phyloP scores from a whole-genome alignment of 2,888 invertebrate species.

The Sympetrum striolatum region DNA sequence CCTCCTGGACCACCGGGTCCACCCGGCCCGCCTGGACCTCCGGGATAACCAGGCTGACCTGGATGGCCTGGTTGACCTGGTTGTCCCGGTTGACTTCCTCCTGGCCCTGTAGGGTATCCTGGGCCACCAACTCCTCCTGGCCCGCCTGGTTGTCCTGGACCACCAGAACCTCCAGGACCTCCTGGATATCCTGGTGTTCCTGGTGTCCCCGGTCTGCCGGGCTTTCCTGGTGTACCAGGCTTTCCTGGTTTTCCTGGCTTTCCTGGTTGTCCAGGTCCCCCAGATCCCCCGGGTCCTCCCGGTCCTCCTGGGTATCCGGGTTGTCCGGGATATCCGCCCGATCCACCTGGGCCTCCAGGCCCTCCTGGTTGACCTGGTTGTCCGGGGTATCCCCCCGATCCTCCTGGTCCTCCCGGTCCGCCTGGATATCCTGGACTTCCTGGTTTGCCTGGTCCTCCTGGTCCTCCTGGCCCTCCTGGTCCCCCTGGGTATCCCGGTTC shows the following conservation, averaged over 20 bases:
- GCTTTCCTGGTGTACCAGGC: conserved; percentile 51
- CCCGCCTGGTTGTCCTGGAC: conserved; percentile 52
- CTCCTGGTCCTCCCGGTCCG: conserved; percentile 48
- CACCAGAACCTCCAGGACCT: conserved; percentile 48
- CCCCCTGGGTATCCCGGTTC: conserved; percentile 49
- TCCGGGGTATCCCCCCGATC: conserved; percentile 45
- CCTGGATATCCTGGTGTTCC: conserved; percentile 56
- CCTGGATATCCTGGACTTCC: conserved; percentile 46
- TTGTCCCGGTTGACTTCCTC: conserved; percentile 46
- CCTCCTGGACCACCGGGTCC: conserved; percentile 53
- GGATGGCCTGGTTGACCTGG: conserved; percentile 53
- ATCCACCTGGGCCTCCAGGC: conserved; percentile 45
- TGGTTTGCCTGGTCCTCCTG: conserved; percentile 50
- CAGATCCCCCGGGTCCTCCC: conserved; percentile 50
- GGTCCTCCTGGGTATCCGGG: conserved; percentile 50
- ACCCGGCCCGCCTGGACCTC: conserved; percentile 52
- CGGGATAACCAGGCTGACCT: conserved; percentile 48
- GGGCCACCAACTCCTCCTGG: conserved; percentile 53
- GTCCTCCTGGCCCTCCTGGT: conserved; percentile 45
- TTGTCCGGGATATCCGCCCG: conserved; percentile 49
- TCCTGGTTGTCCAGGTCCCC: conserved; percentile 58
- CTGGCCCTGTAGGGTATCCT: conserved; percentile 50
- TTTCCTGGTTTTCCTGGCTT: conserved; percentile 52
- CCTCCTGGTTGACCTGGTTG: conserved; percentile 45
- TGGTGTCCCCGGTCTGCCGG: conserved; percentile 56